A percentile compares a stretch with the other conserved stretches of the same genome.
These are phyloP conservation scores for Drosophila santomea DNA, from an alignment of 1,140 invertebrate species.

Conservation along the genomic window DNA sequence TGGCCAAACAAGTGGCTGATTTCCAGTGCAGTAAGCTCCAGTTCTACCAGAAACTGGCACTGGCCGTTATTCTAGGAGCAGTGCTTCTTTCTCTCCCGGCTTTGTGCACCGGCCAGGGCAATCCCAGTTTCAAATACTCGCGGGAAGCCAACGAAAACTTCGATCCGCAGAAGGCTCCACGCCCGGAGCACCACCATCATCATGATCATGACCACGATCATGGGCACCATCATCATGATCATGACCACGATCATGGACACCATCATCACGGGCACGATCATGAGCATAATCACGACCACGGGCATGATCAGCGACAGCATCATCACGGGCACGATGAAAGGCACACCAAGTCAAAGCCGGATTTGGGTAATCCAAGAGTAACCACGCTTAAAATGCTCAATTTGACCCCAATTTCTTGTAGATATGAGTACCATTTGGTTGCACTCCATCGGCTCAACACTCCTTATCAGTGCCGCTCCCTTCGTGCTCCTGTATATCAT, in stretches of 20 bases:
- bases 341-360: slow-evolving; percentile 31
- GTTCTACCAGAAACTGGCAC: slow-evolving; percentile 60
- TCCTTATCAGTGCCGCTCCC: slow-evolving; percentile 97
- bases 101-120: slow-evolving; percentile 66
- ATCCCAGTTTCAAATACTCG: slow-evolving; percentile 90
- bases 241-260: slow-evolving; percentile 60
- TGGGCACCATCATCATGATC: slow-evolving; percentile 39
- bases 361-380: slow-evolving; percentile 46
- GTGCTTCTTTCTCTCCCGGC: slow-evolving; percentile 68
- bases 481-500: slow-evolving; percentile 97
- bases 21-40: slow-evolving; percentile 48
- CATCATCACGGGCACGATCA: slow-evolving; percentile 33
- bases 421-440: slow-evolving; percentile 88
- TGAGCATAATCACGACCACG: slow-evolving; percentile 42
- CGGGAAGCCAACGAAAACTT: slow-evolving; percentile 88
- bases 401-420: slow-evolving; percentile 23
- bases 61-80: slow-evolving; percentile 54
- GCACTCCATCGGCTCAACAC: slow-evolving; percentile 94
- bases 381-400: neutral
- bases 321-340: slow-evolving; percentile 25
- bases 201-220: slow-evolving; percentile 70
- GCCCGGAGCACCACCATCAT: slow-evolving; percentile 60
- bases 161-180: slow-evolving; percentile 52
- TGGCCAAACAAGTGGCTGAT: slow-evolving; percentile 65
- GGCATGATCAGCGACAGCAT: slow-evolving; percentile 30